phyloP scores from a whole-genome alignment of 1,140 invertebrate genomes.

The Pygmarrhopalites habei region DNA sequence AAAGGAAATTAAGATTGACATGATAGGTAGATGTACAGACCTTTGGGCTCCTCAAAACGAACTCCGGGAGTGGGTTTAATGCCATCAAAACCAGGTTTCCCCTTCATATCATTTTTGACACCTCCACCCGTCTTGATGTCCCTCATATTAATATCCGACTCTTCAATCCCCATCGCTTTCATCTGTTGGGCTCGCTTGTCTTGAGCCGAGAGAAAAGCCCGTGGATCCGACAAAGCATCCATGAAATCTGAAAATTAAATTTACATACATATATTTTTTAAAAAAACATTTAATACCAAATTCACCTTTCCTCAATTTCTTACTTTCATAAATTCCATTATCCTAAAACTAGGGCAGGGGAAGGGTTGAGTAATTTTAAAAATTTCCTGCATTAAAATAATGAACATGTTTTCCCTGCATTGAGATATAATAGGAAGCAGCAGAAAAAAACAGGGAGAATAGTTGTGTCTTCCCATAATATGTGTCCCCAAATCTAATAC shows the following conservation, averaged over 20 bases:
- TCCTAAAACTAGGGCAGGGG: no score
- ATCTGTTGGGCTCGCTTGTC: conserved; percentile 83
- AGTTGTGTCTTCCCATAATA: no score
- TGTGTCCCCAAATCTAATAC: no score
- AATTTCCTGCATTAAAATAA: no score
- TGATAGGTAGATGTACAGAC: conserved; percentile 10
- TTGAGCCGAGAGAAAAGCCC: conserved; percentile 82
- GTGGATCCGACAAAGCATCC: conserved; percentile 92
- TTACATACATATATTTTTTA: not conserved
- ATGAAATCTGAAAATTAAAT: conserved; percentile 88
- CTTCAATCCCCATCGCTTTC: conserved; percentile 89
- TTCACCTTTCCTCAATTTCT: no score
- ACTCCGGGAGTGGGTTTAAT: conserved; percentile 27
- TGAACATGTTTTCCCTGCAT: no score
- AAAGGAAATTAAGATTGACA: no score
- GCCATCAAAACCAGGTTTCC: not conserved
- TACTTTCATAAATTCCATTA: no score
- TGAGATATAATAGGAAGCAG: no score
- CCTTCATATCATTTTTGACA: conserved; percentile 23
- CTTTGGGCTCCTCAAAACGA: conserved; percentile 36
- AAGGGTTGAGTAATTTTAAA: no score
- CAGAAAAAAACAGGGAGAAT: no score
- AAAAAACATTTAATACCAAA: no score
- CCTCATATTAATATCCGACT: conserved; percentile 56
- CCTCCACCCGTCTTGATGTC: conserved; percentile 41